Evolutionary conservation across 2,797 vertebrate species (phyloP), one percentile per base, ranked within the genome.

Genomic region (Telmatherina bonti): DNA sequence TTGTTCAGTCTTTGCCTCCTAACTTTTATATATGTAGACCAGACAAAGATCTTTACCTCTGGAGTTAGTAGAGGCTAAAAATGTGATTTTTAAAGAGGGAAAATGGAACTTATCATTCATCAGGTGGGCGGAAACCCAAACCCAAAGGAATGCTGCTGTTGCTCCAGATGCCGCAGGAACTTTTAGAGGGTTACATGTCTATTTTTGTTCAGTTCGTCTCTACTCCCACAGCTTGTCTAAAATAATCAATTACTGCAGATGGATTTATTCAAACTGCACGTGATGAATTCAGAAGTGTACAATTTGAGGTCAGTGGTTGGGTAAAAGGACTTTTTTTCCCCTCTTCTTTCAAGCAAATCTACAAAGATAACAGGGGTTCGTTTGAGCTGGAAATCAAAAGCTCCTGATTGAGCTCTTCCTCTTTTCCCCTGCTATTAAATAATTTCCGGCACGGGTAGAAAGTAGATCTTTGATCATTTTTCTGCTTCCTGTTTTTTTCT

Each of bases 401-500:
- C n/a, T 51, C 22, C 47, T 51, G n/a, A 51, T 51, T 51, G n/a
- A 51, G 11, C 12, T 26, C 12, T 27, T 26, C 51, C 51, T 52
- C 22, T 45, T 31, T 24, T 16, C 20, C 41, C 20, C 26, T 18
- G 35, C n/a, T 47, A 2, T 22, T 51, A 24, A 67, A 22, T 57
- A 20, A 4, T 55, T 55, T 41, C 1, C 6, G 15, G 27, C 41
- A 61, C 68, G 73, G 41, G 67, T 62, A 79, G 61, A 62, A 81
- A 75, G 81, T 78, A 74, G 26, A 12, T 26, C 22, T 26, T 12
- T 52, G 49, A 52, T 27, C 24, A 52, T 52, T 54, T 38, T 38
- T 35, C 73, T 66, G 56, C 67, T 53, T 24, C 58, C 57, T 4
- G 62, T 77, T 59, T 49, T 41, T 51, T 67, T 78, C 59, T 16